phyloP scores from a whole-genome alignment of 2,113 vertebrate genomes.

The Solea senegalensis region DNA sequence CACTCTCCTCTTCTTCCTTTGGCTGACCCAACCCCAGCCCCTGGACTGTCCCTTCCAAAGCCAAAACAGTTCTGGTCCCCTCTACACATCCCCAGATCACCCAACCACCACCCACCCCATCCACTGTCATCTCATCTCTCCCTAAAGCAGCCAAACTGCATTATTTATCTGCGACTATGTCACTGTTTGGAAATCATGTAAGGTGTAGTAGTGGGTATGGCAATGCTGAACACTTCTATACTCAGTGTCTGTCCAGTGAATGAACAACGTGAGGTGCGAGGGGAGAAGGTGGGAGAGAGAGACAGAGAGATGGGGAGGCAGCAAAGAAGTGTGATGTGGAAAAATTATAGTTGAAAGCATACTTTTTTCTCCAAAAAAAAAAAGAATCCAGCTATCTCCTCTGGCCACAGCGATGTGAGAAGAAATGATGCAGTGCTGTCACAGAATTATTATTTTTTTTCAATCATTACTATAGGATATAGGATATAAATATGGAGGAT shows the following conservation, averaged over 20 bases:
- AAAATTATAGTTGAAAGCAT: not conserved
- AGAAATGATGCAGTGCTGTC: slow-evolving; percentile 13
- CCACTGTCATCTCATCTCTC: slow-evolving; percentile 52
- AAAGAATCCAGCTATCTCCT: slow-evolving; percentile 40
- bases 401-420: slow-evolving; percentile 6
- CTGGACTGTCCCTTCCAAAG: slow-evolving; percentile 27
- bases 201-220: slow-evolving; percentile 25
- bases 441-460: slow-evolving; percentile 15
- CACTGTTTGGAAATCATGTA: slow-evolving; percentile 56
- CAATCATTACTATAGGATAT: slow-evolving; percentile 1
- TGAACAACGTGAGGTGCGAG: slow-evolving; percentile 1
- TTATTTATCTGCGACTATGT: slow-evolving; percentile 69
- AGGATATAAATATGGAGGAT: slow-evolving; percentile 19
- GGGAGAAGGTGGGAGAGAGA: not conserved
- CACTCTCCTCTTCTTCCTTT: slow-evolving; percentile 50
- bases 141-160: slow-evolving; percentile 57
- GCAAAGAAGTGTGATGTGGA: slow-evolving; percentile 2
- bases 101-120: not conserved
- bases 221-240: slow-evolving; percentile 35
- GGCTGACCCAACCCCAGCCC: slow-evolving; percentile 26
- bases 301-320: not conserved
- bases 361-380: slow-evolving; percentile 23
- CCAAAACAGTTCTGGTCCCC: slow-evolving; percentile 44
- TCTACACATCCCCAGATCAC: slow-evolving; percentile 4
- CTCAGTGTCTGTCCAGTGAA: slow-evolving; percentile 43